A percentile compares a stretch with the other conserved stretches of the same genome.
Conservation (phyloP, 2,888 invertebrate genomes). For the Xestia xanthographa region DNA sequence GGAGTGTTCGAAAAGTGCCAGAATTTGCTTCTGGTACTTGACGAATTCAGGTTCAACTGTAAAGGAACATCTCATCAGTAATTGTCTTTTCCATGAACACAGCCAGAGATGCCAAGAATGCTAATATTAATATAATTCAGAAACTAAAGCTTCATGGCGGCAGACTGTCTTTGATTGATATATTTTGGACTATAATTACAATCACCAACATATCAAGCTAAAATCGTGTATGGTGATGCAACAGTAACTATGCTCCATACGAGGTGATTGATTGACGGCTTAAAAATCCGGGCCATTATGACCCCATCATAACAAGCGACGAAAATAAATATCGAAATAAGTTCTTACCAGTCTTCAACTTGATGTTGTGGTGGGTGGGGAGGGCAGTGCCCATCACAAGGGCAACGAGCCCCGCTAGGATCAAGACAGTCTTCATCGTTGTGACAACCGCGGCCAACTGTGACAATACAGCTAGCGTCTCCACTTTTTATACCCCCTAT, state of each 20-base stretch:
- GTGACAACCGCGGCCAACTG: constrained; percentile 70
- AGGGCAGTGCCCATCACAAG: constrained; percentile 71
- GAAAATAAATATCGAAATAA: neutral
- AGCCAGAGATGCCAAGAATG: neutral
- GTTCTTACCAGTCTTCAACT: constrained; percentile 56
- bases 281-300: neutral
- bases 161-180: neutral
- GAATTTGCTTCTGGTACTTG: constrained; percentile 82
- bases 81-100: neutral
- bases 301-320: neutral
- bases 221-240: neutral
- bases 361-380: constrained; percentile 63
- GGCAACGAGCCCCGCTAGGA: constrained; percentile 77
- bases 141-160: neutral
- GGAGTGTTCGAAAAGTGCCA: constrained; percentile 85
- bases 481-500: constrained; percentile 51
- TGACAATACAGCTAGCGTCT: constrained; percentile 33
- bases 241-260: too few species aligned
- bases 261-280: neutral
- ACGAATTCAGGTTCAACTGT: constrained; percentile 74
- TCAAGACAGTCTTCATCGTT: constrained; percentile 81
- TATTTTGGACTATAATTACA: neutral
- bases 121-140: neutral
- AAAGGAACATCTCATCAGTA: constrained; percentile 34
- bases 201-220: neutral